phyloP scores from a whole-genome alignment of 2,113 vertebrate species.

The Epinephelus lanceolatus region DNA sequence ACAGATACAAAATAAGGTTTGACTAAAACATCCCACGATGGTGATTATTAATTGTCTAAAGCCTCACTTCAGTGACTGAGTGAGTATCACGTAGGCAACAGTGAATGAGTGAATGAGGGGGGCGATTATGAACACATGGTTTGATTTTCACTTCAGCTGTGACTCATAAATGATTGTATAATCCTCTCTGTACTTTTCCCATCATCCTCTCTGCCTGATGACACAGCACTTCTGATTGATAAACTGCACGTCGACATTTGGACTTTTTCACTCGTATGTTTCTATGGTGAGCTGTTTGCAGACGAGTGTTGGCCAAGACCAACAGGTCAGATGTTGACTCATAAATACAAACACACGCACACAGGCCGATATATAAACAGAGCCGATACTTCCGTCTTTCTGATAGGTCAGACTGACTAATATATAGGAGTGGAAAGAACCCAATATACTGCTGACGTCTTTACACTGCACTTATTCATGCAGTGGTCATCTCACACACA shows the following conservation, averaged over 20 bases:
- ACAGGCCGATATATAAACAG: slow-evolving; percentile 46
- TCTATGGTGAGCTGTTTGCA: slow-evolving; percentile 14
- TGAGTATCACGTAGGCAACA: not conserved
- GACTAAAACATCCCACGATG: too few relatives aligned
- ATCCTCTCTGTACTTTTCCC: slow-evolving; percentile 15
- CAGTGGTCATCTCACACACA: slow-evolving; percentile 17
- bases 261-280: slow-evolving; percentile 31
- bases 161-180: slow-evolving; percentile 24
- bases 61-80: not conserved
- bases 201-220: slow-evolving; percentile 17
- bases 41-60: too few relatives aligned
- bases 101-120: not conserved
- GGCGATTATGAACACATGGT: too few relatives aligned
- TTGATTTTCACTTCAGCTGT: slow-evolving; percentile 17
- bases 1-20: too few relatives aligned
- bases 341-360: slow-evolving; percentile 37
- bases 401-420: slow-evolving; percentile 47
- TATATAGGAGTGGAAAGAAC: slow-evolving; percentile 60
- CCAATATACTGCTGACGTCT: slow-evolving; percentile 39
- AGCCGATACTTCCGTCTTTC: slow-evolving; percentile 57
- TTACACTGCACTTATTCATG: slow-evolving; percentile 46
- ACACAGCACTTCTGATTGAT: not conserved
- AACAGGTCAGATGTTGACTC: slow-evolving; percentile 47
- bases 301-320: slow-evolving; percentile 13
- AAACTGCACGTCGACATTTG: slow-evolving; percentile 11